Evolutionary conservation across 2,113 vertebrate species (phyloP), one percentile per base, ranked within the genome.

Genomic region (Tragelaphus strepsiceros): DNA sequence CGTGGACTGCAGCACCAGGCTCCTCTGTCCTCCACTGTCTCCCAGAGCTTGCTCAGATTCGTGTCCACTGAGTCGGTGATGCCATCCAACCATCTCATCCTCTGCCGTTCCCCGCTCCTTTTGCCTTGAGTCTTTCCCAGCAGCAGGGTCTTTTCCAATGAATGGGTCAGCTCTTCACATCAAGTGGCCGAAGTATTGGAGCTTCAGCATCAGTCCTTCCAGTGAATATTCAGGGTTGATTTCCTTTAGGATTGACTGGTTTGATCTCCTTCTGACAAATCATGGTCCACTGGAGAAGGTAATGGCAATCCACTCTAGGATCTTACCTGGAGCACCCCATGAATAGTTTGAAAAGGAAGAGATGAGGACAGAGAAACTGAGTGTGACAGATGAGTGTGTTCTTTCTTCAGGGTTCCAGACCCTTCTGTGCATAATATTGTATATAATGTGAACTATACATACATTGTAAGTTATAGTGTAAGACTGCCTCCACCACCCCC

Each of bases 401-500:
- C 1, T 59, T 39, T 53, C 32, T 67, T 78, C 71, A 9, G 24
- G 0, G 16, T 32, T 54, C 64, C 90, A 59, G 83, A 22, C 5
- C 43, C 5, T 67, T 28, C 82, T 30, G 67, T 26, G 54, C 58
- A 10, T 12, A 74, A 51, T 16, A 61, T 7, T 24, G 15, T 11
- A n/a, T 24, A 12, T 35, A 87, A 53, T 5, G 59, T 64, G 6
- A 81, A 22, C 35, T 24, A 43, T 71, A 12, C 54, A 35, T 58
- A 80, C 53, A 26, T 46, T 78, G 24, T 43, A 71, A 71, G 21
- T 8, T 85, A 32, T 28, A 89, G 58, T 15, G 24, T 30, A 90
- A 87, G 56, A 35, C 46, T 2, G 28, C 12, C 1, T 5, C 11
- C 1, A 1, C 32, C 5, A 32, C 0, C 2, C 6, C 1, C 0